Evolutionary conservation across 2,888 invertebrate species (phyloP).

Genomic region (Conops quadrifasciatus): DNA sequence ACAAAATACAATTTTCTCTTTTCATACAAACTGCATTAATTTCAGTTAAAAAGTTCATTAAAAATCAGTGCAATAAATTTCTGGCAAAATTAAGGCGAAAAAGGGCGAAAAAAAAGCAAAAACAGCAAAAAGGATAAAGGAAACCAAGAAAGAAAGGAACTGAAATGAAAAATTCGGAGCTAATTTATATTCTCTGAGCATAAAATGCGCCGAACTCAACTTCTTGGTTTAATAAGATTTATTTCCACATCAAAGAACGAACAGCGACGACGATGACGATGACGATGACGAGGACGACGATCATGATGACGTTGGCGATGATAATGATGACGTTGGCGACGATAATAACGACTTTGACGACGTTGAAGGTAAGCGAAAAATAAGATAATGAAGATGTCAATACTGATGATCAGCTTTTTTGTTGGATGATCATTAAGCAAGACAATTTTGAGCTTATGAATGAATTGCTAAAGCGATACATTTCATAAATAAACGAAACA

Average conservation of each 20-base stretch:
- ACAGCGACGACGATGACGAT: slow-evolving; percentile 14
- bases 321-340: background rate
- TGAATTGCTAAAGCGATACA: too few species aligned
- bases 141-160: background rate
- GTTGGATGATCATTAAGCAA: background rate
- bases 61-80: slow-evolving; percentile 42
- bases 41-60: slow-evolving; percentile 35
- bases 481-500: too few species aligned
- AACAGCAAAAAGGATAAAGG: background rate
- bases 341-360: background rate
- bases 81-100: slow-evolving; percentile 4
- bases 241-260: slow-evolving; percentile 35
- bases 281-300: slow-evolving; percentile 2
- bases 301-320: background rate
- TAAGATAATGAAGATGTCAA: too few species aligned
- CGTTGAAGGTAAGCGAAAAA: background rate
- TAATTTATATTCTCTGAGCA: slow-evolving; percentile 32
- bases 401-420: background rate
- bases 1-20: background rate
- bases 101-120: background rate
- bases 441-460: too few species aligned
- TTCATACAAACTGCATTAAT: slow-evolving; percentile 7
- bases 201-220: slow-evolving; percentile 26
- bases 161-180: slow-evolving; percentile 28
- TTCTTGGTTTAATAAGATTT: slow-evolving; percentile 36